Evolutionary conservation across 2,888 invertebrate genomes (phyloP), one percentile per base, ranked within the genome.

Genomic region (Cryptocephalus moraei): DNA sequence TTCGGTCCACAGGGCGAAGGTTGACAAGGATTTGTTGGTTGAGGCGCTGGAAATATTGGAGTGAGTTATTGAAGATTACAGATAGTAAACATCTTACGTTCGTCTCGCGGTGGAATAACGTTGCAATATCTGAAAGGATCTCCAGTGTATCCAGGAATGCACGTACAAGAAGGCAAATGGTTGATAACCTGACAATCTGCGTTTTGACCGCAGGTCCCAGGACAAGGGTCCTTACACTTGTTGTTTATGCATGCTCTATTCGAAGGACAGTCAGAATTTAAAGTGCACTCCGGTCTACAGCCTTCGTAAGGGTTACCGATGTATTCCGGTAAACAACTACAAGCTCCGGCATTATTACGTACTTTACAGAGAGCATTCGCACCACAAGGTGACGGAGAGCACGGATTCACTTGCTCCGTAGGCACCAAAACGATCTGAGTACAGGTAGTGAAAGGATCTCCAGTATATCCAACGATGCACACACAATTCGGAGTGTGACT

Each of bases 161-260:
- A 87, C 47, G 73, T 75, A 62, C 87, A 87, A 47, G 73, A 75
- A 2, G 86, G 84, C 43, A 79, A 70, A 65, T 88, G 88, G 59
- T 82, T 83, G 9, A 84, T 72, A 13, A 84, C 81, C 77, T 81
- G 81, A 62, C 88, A 89, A 45, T 79, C 73, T 22, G 88, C 85
- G 60, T 85, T 83, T 54, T 79, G 76, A 8, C 86, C 87, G 63
- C 89, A 89, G 39, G 81, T 81, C 56, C 86, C 87, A 3, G 84
- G 84, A 59, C 89, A 90, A 34, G 89, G 88, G 69, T 89, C 84
- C 62, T 76, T 73, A 77, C 88, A 88, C 69, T 84, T 85, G 58
- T 81, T 82, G 54, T 79, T 78, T 36, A 82, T 75, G 56, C 88
- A 88, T 2, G 86, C 85, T 63, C 75, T 79, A 62, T 83, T 81